phyloP scores from a whole-genome alignment of 64 coral and sea anemone genomes.

The Porites lutea region DNA sequence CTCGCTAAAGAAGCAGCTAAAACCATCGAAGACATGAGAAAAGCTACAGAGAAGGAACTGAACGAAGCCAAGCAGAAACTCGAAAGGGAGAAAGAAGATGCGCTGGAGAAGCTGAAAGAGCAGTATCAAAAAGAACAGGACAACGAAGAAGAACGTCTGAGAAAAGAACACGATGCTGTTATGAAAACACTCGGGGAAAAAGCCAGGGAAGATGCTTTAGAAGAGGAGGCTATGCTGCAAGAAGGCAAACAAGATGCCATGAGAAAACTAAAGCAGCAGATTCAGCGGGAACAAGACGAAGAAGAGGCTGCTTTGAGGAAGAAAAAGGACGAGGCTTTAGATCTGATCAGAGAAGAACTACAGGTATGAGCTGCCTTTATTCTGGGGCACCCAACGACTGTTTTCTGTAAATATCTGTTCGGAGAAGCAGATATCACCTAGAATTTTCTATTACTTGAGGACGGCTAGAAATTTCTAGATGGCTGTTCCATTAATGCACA shows the following conservation, averaged over 20 bases:
- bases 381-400: background rate
- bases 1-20: slow-evolving; percentile 82
- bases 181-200: slow-evolving; percentile 91
- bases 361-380: background rate
- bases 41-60: slow-evolving; percentile 87
- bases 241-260: slow-evolving; percentile 87
- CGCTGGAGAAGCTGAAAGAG: slow-evolving; percentile 68
- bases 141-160: slow-evolving; percentile 75
- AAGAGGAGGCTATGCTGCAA: slow-evolving; percentile 94
- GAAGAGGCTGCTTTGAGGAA: slow-evolving; percentile 70
- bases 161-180: slow-evolving; percentile 78
- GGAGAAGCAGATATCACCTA: no score
- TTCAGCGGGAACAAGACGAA: slow-evolving; percentile 86
- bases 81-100: slow-evolving; percentile 77
- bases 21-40: slow-evolving; percentile 78
- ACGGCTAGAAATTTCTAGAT: no score
- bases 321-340: slow-evolving; percentile 67
- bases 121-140: slow-evolving; percentile 73
- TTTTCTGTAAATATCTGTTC: no score
- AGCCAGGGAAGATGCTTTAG: slow-evolving; percentile 81
- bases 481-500: no score
- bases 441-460: no score
- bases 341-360: slow-evolving; percentile 70
- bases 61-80: slow-evolving; percentile 89
- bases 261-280: slow-evolving; percentile 77